Conservation (phyloP, 2,888 invertebrate species). For the Adelphocoris suturalis region DNA sequence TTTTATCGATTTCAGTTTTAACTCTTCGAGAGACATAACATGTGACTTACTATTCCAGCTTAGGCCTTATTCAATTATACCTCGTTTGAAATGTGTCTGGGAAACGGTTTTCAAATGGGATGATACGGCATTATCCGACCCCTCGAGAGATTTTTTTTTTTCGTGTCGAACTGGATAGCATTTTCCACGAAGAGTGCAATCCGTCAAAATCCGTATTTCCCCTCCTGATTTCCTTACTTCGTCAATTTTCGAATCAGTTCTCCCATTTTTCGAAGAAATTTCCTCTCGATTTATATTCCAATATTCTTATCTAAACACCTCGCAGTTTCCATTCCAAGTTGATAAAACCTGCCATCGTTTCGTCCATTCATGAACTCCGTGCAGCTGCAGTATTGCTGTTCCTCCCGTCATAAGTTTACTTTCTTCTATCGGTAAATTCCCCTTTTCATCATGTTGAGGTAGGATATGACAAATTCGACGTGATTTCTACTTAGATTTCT, state of each 20-base stretch:
- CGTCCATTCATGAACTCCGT: constrained; percentile 35
- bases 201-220: not conserved
- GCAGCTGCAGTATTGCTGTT: not conserved
- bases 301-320: not conserved
- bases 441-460: constrained; percentile 2
- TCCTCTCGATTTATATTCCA: not conserved
- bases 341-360: not conserved
- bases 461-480: not conserved
- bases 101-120: constrained; percentile 39
- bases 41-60: constrained; percentile 54
- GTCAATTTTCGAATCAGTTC: not conserved
- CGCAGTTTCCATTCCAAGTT: not conserved
- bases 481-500: too few species aligned
- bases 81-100: constrained; percentile 12
- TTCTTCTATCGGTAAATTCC: not conserved
- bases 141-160: not conserved
- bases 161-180: not conserved
- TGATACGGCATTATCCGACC: constrained; percentile 46
- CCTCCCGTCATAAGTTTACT: not conserved
- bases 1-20: constrained; percentile 53
- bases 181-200: constrained; percentile 13
- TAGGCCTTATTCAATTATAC: constrained; percentile 64
- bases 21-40: constrained; percentile 34
- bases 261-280: not conserved
- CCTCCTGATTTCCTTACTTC: not conserved